Base-by-base conservation (phyloP, 2,888 invertebrate species). In the Hoplodrina ambigua region DNA sequence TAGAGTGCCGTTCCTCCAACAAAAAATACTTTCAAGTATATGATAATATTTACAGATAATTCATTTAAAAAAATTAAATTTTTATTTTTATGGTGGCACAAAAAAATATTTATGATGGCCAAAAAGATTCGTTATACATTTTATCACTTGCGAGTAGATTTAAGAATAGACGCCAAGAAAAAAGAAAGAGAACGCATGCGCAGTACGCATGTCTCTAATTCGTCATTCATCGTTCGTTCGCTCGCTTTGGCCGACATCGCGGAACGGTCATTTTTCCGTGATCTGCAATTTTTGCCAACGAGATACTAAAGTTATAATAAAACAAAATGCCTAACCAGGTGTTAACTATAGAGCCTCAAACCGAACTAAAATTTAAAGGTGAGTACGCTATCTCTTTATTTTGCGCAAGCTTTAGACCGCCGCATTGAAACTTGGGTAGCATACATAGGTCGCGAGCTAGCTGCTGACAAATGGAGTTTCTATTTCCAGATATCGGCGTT, bases 281-380 rank as follows among this genome's bases (percentile, higher is more conserved):
- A 89, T 87, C 87, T 86, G 87, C 87, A 89, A 89, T 89, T 94
- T 86, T 94, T 93, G 88, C 91, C 91, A 91, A 90, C 91, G 89
- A 90, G 87, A 88, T 89, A 90, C 78, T 75, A 96, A 91, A 94
- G 97, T 97, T 97, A 96, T 96, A 90, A 84, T 84, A 88, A 85
- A 88, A 88, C 89, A 95, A 93, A 90, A 96, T 96, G 95, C 97
- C 97, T 88, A 98, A 98, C 93, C 98, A 98, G 94, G 97, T 98
- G 93, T 96, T 99, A 95, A 96, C 97, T 92, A 98, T 99, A 97
- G 98, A 98, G 91, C 99, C 99, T 87, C 97, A 97, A 96, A 97
- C 97, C 95, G 99, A 98, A 96, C 97, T 99, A 89, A 98, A 97
- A 96, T 99, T 99, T 96, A 97, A 97, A 97, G 98, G 99, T 98